phyloP scores from a whole-genome alignment of 2,888 invertebrate species.

The Selenia dentaria region DNA sequence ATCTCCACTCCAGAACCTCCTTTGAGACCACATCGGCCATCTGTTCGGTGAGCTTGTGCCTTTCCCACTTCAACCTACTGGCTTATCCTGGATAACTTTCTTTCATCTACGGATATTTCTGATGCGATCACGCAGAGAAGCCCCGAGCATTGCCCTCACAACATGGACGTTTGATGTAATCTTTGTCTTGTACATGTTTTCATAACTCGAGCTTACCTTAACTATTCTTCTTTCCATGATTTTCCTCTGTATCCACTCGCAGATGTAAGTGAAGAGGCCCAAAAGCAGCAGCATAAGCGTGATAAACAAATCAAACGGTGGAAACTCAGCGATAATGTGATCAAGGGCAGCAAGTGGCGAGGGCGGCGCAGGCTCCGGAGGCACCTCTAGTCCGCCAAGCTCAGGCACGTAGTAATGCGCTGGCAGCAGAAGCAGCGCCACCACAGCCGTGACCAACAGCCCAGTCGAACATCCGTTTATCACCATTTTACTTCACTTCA shows the following conservation, averaged over 20 bases:
- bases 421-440: constrained; percentile 58
- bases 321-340: constrained; percentile 32
- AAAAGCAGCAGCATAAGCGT: constrained; percentile 49
- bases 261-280: constrained; percentile 54
- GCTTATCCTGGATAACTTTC: too few species aligned
- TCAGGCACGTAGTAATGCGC: constrained; percentile 64
- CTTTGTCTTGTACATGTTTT: too few species aligned
- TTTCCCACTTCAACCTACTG: too few species aligned
- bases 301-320: constrained; percentile 58
- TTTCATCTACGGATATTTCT: too few species aligned
- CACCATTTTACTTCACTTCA: constrained; percentile 48
- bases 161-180: too few species aligned
- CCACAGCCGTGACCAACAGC: constrained; percentile 54
- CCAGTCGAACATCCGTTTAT: constrained; percentile 59
- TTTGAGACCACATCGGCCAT: too few species aligned
- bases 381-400: constrained; percentile 37
- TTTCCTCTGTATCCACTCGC: constrained; percentile 72
- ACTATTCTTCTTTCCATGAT: constrained; percentile 65
- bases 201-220: constrained; percentile 64
- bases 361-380: constrained; percentile 16
- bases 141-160: too few species aligned
- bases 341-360: constrained; percentile 14
- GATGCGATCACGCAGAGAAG: too few species aligned
- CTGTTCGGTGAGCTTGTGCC: too few species aligned
- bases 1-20: too few species aligned